These are phyloP conservation scores for Strix uralensis DNA, from an alignment of 2,113 vertebrate genomes.

Conservation along the genomic window DNA sequence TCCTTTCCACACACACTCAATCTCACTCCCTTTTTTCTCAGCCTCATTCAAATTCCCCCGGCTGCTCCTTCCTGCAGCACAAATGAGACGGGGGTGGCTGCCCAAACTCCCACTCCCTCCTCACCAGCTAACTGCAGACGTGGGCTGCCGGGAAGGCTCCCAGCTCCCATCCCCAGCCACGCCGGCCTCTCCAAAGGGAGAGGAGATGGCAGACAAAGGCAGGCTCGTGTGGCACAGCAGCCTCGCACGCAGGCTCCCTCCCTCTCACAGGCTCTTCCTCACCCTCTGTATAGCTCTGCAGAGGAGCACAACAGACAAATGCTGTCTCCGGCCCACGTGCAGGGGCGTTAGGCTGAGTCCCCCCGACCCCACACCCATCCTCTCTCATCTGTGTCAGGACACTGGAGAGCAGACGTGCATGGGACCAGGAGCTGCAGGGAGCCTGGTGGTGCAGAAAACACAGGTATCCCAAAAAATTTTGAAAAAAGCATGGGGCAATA, in stretches of 20 bases:
- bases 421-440: background rate
- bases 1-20: background rate
- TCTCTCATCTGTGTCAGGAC: background rate
- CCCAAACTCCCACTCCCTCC: background rate
- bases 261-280: background rate
- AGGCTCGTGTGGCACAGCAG: background rate
- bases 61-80: background rate
- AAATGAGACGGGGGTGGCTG: background rate
- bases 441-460: background rate
- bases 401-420: background rate
- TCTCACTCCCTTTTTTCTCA: background rate
- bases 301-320: background rate
- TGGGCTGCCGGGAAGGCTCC: background rate
- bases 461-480: background rate
- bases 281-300: rapidly evolving
- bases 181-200: background rate
- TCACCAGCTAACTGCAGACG: background rate
- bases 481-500: background rate
- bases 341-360: background rate
- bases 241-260: rapidly evolving
- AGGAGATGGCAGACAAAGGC: background rate
- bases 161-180: background rate
- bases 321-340: rapidly evolving
- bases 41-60: background rate
- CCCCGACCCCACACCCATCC: background rate